A percentile compares a stretch with the other conserved stretches of the same genome.
Conservation (phyloP, 2,888 invertebrate genomes). For the Caenorhabditis sp. region DNA sequence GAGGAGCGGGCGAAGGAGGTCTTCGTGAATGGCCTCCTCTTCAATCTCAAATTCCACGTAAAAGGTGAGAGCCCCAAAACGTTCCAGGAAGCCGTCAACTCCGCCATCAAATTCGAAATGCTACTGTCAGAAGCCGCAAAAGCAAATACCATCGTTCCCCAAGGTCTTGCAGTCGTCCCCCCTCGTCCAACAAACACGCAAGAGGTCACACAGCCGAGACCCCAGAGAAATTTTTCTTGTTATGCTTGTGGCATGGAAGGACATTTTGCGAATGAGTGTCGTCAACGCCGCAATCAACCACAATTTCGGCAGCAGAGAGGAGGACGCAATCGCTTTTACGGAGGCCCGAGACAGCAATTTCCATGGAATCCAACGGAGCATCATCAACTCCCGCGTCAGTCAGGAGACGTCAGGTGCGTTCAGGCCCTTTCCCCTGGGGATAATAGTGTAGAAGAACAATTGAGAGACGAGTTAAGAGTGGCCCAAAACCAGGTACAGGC, state of each 20-base stretch:
- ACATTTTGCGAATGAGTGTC: constrained; percentile 5
- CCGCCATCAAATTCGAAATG: constrained; percentile 7
- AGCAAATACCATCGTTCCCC: background rate
- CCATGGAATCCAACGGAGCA: background rate
- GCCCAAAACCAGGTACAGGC: background rate
- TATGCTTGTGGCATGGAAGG: background rate
- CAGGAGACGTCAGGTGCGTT: background rate
- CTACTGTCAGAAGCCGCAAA: background rate
- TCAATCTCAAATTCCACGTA: background rate
- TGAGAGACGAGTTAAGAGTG: background rate
- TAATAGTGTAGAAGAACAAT: background rate
- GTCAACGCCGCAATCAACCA: background rate
- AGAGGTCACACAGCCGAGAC: background rate
- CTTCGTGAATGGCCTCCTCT: background rate
- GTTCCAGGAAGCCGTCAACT: background rate
- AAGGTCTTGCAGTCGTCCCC: background rate
- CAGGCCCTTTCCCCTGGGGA: background rate
- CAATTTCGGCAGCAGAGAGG: background rate
- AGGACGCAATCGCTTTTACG: background rate
- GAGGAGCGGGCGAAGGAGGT: constrained; percentile 15
- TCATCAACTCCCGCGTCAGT: background rate
- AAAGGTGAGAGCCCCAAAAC: background rate
- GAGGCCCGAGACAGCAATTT: background rate
- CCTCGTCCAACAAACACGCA: background rate
- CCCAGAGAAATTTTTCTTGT: background rate